Conservation (phyloP, 2,888 invertebrate genomes). For the Zhuqinia jingwanae region DNA sequence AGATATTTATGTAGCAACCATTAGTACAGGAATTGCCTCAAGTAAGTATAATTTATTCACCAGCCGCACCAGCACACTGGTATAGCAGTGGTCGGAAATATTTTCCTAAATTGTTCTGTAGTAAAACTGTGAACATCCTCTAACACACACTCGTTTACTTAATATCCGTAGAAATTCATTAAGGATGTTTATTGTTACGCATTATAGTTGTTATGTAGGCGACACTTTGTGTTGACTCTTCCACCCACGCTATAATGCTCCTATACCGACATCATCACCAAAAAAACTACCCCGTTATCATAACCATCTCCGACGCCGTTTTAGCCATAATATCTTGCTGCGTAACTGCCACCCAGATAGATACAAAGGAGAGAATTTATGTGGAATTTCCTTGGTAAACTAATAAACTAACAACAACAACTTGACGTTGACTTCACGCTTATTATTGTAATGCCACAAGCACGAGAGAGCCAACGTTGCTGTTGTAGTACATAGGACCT, state of each 20-base stretch:
- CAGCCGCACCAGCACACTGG: too few relatives aligned
- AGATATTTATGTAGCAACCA: too few relatives aligned
- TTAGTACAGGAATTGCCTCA: too few relatives aligned
- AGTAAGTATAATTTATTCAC: too few relatives aligned
- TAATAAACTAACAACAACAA: not conserved
- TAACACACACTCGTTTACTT: not conserved
- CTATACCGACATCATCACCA: not conserved
- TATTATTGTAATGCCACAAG: too few relatives aligned
- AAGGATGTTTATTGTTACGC: conserved; percentile 18
- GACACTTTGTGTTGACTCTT: conserved; percentile 14
- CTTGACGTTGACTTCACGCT: not conserved
- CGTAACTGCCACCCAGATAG: conserved; percentile 26
- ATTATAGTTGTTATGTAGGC: conserved; percentile 25
- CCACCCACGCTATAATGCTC: conserved; percentile 15
- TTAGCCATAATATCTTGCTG: not conserved
- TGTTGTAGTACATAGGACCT: too few relatives aligned
- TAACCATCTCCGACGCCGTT: conserved; percentile 37
- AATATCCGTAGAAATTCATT: conserved; percentile 5
- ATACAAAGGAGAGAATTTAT: conserved; percentile 17
- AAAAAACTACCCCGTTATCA: conserved; percentile 20
- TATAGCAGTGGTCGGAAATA: too few relatives aligned
- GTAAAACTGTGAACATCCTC: not conserved
- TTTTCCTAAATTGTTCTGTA: not conserved
- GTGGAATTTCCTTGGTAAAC: conserved; percentile 1
- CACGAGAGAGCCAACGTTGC: too few relatives aligned